phyloP scores from a whole-genome alignment of 1,140 invertebrate species.

The Tetragnatha versicolor region DNA sequence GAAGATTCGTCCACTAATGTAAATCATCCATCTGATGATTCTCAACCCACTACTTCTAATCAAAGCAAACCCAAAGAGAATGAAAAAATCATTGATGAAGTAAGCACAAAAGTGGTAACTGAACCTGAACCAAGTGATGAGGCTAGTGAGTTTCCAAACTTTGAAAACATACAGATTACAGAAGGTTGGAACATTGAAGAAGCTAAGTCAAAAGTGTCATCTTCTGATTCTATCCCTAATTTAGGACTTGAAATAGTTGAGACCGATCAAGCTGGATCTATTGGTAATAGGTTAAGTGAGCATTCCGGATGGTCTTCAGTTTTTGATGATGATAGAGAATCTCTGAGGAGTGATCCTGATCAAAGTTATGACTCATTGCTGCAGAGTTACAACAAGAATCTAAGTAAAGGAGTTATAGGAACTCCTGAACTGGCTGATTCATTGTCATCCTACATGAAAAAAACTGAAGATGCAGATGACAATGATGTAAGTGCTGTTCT shows the following conservation, averaged over 20 bases:
- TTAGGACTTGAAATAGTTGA: conserved; percentile 36
- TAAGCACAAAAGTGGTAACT: neutral
- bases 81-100: neutral
- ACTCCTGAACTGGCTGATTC: conserved; percentile 56
- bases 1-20: no score
- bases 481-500: no score
- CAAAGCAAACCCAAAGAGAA: neutral
- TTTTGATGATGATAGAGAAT: conserved; percentile 68
- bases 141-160: neutral
- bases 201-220: conserved; percentile 41
- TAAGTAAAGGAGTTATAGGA: conserved; percentile 42
- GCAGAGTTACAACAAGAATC: conserved; percentile 60
- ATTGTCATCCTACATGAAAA: conserved; percentile 30
- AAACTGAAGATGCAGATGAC: conserved; percentile 33
- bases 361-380: conserved; percentile 63
- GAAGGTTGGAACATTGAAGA: neutral
- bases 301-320: conserved; percentile 74
- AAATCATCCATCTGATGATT: no score
- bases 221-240: conserved; percentile 54
- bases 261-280: conserved; percentile 58
- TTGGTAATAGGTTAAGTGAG: conserved; percentile 73
- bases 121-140: neutral
- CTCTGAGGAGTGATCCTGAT: neutral
- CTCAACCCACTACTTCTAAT: neutral
- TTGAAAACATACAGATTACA: neutral